Conservation (phyloP, 2,797 vertebrate genomes). For the Lophius americanus region DNA sequence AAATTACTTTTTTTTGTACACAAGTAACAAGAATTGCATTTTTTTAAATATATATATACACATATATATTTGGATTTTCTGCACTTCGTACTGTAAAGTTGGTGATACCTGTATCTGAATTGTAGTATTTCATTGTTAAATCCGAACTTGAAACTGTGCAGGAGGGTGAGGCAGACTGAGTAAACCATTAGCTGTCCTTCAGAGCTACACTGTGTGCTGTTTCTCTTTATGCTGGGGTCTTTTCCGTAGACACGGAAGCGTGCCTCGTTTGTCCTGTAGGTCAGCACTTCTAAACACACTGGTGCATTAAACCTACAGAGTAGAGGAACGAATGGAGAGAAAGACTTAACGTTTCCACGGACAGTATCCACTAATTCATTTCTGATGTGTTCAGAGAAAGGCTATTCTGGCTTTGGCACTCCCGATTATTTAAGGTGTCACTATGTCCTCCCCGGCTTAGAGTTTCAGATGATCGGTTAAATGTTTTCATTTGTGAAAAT, state of each 20-base stretch:
- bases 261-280: slow-evolving; percentile 42
- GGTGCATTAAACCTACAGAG: slow-evolving; percentile 30
- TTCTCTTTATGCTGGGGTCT: slow-evolving; percentile 58
- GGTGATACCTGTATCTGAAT: slow-evolving; percentile 11
- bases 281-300: slow-evolving; percentile 58
- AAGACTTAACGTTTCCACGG: slow-evolving; percentile 42
- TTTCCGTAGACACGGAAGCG: slow-evolving; percentile 47
- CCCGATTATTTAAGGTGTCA: slow-evolving; percentile 64
- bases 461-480: slow-evolving; percentile 54
- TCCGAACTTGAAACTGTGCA: slow-evolving; percentile 25
- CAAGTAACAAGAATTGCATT: too few relatives aligned
- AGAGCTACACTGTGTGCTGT: slow-evolving; percentile 34
- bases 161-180: slow-evolving; percentile 11
- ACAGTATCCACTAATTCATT: slow-evolving; percentile 53
- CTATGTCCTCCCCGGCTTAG: slow-evolving; percentile 38
- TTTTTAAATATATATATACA: too few relatives aligned
- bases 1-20: too few relatives aligned
- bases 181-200: slow-evolving; percentile 48
- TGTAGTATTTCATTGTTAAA: slow-evolving; percentile 48
- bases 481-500: slow-evolving; percentile 78
- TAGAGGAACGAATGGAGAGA: slow-evolving; percentile 36
- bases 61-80: too few relatives aligned
- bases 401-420: slow-evolving; percentile 49
- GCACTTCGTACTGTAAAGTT: neutral
- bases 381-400: slow-evolving; percentile 50